Conservation (phyloP, 2,888 invertebrate genomes). For the Meiosimyza decipiens region DNA sequence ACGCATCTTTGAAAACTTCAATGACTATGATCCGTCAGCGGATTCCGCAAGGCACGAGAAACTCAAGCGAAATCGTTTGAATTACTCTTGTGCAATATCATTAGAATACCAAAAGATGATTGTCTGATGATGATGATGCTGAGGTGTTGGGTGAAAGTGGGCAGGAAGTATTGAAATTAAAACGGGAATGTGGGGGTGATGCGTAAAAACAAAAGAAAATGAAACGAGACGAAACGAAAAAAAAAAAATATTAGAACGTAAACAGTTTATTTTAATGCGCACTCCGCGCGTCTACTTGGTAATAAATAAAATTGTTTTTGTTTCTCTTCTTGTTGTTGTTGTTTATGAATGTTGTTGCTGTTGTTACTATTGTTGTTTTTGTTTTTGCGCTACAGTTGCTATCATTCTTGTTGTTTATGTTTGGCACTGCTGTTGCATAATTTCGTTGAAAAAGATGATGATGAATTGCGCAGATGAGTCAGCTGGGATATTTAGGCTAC, state of each 20-base stretch:
- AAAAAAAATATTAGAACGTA: slow-evolving; percentile 45
- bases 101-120: too few species aligned
- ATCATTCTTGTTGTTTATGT: slow-evolving; percentile 1
- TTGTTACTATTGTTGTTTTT: neutral
- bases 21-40: too few species aligned
- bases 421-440: too few species aligned
- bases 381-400: neutral
- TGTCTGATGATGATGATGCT: too few species aligned
- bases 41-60: neutral
- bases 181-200: too few species aligned
- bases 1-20: neutral
- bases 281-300: slow-evolving; percentile 39
- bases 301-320: slow-evolving; percentile 44
- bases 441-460: slow-evolving; percentile 48
- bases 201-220: neutral
- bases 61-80: neutral
- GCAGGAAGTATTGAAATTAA: too few species aligned
- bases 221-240: too few species aligned
- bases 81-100: too few species aligned
- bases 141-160: too few species aligned
- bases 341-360: neutral
- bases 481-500: slow-evolving; percentile 44
- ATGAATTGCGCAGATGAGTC: slow-evolving; percentile 57
- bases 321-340: slow-evolving; percentile 31
- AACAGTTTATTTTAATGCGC: slow-evolving; percentile 49